A percentile compares a stretch with the other conserved stretches of the same genome.
phyloP scores from a whole-genome alignment of 1,140 invertebrate species.

The Diorhabda elongata region DNA sequence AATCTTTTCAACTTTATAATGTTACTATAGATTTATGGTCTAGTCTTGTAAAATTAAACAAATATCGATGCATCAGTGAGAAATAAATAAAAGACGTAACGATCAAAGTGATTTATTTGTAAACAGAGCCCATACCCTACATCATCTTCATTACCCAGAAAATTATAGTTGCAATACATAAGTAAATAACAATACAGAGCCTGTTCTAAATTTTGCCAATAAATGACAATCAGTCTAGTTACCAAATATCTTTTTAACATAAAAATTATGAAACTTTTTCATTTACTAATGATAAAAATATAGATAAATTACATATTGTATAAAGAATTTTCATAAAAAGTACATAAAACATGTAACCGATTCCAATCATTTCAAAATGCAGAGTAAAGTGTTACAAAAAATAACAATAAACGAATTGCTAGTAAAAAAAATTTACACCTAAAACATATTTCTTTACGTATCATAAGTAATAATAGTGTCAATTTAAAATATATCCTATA shows the following conservation, averaged over 20 bases:
- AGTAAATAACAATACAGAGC: slow-evolving; percentile 6
- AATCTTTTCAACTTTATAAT: too few relatives aligned
- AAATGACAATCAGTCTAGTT: neutral
- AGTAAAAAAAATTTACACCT: slow-evolving; percentile 5
- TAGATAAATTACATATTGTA: neutral
- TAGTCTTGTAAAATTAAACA: too few relatives aligned
- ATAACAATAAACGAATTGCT: too few relatives aligned
- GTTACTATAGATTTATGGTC: too few relatives aligned
- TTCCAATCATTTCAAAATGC: too few relatives aligned
- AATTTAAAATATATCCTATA: slow-evolving; percentile 4
- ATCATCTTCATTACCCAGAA: neutral
- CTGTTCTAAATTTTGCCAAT: neutral
- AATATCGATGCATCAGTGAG: too few relatives aligned
- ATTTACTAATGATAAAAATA: too few relatives aligned
- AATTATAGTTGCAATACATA: slow-evolving; percentile 7
- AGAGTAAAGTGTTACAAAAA: too few relatives aligned
- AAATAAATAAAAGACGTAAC: neutral
- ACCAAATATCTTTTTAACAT: too few relatives aligned
- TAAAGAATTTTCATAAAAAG: neutral
- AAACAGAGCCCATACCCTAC: slow-evolving; percentile 14
- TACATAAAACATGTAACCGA: too few relatives aligned
- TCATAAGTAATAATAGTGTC: neutral
- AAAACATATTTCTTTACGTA: neutral
- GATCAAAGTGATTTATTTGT: slow-evolving; percentile 1
- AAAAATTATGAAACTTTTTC: too few relatives aligned